Evolutionary conservation across 2,113 vertebrate genomes (phyloP).

Genomic region (Erinaceus europaeus): DNA sequence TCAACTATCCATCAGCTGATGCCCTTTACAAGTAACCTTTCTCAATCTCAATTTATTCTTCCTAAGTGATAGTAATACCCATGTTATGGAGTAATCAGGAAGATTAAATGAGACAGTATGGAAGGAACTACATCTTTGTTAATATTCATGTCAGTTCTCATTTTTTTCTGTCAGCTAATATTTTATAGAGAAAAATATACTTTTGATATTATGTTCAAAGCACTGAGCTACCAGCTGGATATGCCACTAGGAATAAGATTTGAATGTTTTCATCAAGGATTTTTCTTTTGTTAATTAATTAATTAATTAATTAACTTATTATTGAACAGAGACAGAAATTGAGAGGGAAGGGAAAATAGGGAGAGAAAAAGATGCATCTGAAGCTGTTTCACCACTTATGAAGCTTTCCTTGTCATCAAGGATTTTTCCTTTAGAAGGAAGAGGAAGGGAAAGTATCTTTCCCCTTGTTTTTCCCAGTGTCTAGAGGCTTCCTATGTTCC

Average conservation of each 20-base stretch:
- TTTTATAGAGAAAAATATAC: neutral
- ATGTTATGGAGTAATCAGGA: neutral
- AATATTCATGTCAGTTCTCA: neutral
- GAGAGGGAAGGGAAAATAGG: no score
- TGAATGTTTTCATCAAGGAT: neutral
- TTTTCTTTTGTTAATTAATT: no score
- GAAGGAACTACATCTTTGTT: neutral
- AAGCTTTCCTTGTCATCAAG: no score
- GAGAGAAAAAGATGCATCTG: no score
- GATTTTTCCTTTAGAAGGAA: no score
- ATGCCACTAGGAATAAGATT: neutral
- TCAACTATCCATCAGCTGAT: neutral
- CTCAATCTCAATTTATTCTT: neutral
- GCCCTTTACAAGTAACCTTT: neutral
- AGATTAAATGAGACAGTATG: neutral
- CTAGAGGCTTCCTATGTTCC: neutral
- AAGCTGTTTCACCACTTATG: no score
- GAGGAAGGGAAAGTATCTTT: no score
- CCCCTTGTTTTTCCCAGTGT: neutral
- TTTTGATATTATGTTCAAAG: constrained; percentile 13
- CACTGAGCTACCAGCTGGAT: neutral
- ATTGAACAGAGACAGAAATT: no score
- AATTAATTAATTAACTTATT: no score
- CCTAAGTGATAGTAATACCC: neutral
- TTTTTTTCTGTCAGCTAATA: neutral